These are phyloP conservation scores for Adoxophyes honmai DNA, from an alignment of 1,140 invertebrate species.

Conservation along the genomic window DNA sequence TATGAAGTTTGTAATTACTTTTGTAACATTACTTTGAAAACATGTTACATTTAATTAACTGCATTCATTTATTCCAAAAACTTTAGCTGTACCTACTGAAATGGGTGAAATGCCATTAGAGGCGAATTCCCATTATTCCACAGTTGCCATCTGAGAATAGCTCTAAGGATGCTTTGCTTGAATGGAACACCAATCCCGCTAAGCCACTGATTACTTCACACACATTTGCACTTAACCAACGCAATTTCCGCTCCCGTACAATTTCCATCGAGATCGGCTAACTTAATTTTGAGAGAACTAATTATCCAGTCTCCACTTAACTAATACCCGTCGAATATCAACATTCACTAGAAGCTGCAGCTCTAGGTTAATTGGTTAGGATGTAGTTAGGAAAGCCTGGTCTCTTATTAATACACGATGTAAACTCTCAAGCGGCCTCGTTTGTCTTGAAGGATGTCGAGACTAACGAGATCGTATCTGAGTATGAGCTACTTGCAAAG, in stretches of 20 bases:
- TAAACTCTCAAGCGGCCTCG: conserved; percentile 32
- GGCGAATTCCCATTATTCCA: no score
- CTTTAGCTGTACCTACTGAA: no score
- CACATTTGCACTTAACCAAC: not conserved
- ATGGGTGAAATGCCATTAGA: no score
- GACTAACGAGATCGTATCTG: conserved; percentile 33
- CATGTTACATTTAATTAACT: no score
- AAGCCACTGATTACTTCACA: not conserved
- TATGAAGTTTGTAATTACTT: no score
- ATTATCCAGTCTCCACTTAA: conserved; percentile 1
- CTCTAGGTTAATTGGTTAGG: conserved; percentile 1
- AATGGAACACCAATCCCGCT: not conserved
- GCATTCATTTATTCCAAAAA: no score
- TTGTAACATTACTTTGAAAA: no score
- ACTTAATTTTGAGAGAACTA: conserved; percentile 16
- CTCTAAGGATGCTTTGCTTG: no score
- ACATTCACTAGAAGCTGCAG: not conserved
- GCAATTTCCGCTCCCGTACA: conserved; percentile 13
- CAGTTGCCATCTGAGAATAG: no score
- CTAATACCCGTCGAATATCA: not conserved
- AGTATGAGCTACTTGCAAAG: conserved; percentile 17
- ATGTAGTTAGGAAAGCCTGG: not conserved
- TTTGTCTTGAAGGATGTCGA: conserved; percentile 25
- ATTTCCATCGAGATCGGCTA: conserved; percentile 17
- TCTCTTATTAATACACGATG: conserved; percentile 12